Conservation (phyloP, 2,888 invertebrate genomes). For the Napeogenes inachia region DNA sequence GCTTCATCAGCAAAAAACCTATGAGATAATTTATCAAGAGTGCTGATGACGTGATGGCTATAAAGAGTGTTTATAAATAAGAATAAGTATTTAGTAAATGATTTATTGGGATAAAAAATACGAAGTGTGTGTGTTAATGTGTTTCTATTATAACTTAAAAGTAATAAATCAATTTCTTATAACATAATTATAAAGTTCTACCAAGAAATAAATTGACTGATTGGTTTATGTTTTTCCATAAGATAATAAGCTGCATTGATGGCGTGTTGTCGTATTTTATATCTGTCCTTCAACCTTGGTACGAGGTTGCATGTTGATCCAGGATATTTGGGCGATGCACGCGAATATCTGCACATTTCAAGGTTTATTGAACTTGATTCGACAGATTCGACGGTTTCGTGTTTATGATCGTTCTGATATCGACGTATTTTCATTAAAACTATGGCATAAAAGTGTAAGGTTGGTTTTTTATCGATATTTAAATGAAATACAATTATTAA, state of each 20-base stretch:
- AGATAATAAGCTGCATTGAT: constrained; percentile 45
- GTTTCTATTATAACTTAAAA: too few species aligned
- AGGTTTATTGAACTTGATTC: constrained; percentile 38
- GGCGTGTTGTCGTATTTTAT: constrained; percentile 42
- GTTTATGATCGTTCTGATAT: not conserved
- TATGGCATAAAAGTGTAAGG: not conserved
- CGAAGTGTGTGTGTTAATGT: too few species aligned
- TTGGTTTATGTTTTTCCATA: constrained; percentile 11
- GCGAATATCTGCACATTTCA: constrained; percentile 46
- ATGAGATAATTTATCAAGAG: constrained; percentile 14
- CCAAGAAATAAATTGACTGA: not conserved
- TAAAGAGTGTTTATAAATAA: constrained; percentile 7
- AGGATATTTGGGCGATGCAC: constrained; percentile 45
- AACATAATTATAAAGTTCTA: too few species aligned
- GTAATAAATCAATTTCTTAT: too few species aligned
- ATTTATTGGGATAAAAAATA: too few species aligned
- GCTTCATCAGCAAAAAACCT: too few species aligned
- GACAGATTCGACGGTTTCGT: not conserved
- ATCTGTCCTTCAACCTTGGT: constrained; percentile 36
- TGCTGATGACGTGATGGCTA: constrained; percentile 23
- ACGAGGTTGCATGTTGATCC: constrained; percentile 33
- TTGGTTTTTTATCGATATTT: not conserved
- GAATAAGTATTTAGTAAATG: too few species aligned
- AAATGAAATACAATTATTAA: not conserved
- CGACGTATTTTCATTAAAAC: not conserved